phyloP scores from a whole-genome alignment of 2,888 invertebrate species.

The Boloria selene region DNA sequence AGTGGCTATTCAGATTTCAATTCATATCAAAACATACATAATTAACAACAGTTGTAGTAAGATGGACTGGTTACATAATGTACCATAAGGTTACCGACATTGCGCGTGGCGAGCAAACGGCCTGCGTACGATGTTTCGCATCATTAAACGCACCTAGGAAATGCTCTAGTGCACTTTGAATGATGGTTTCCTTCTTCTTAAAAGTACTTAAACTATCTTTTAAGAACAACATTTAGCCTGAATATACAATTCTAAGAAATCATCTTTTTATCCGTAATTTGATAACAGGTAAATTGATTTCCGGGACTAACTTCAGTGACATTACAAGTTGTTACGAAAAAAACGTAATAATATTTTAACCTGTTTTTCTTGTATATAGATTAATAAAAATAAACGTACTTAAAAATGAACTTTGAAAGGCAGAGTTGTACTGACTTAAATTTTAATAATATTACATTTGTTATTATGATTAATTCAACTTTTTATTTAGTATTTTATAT shows the following conservation, averaged over 20 bases:
- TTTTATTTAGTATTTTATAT: too few species aligned
- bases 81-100: constrained; percentile 58
- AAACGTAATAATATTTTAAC: not conserved
- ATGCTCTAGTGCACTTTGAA: constrained; percentile 26
- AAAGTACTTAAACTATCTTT: constrained; percentile 5
- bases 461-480: too few species aligned
- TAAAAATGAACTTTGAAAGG: too few species aligned
- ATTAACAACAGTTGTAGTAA: constrained; percentile 32
- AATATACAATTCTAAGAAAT: not conserved
- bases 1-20: constrained; percentile 26
- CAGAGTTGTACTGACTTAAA: too few species aligned
- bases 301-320: constrained; percentile 12
- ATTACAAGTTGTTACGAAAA: constrained; percentile 4
- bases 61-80: constrained; percentile 60
- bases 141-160: constrained; percentile 36
- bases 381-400: not conserved
- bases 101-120: constrained; percentile 43
- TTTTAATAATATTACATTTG: too few species aligned
- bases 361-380: not conserved
- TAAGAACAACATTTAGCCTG: not conserved
- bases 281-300: not conserved
- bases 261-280: not conserved
- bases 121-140: constrained; percentile 34
- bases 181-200: constrained; percentile 25
- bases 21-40: constrained; percentile 33